phyloP scores from a whole-genome alignment of 2,113 vertebrate genomes.

The Poecile atricapillus region DNA sequence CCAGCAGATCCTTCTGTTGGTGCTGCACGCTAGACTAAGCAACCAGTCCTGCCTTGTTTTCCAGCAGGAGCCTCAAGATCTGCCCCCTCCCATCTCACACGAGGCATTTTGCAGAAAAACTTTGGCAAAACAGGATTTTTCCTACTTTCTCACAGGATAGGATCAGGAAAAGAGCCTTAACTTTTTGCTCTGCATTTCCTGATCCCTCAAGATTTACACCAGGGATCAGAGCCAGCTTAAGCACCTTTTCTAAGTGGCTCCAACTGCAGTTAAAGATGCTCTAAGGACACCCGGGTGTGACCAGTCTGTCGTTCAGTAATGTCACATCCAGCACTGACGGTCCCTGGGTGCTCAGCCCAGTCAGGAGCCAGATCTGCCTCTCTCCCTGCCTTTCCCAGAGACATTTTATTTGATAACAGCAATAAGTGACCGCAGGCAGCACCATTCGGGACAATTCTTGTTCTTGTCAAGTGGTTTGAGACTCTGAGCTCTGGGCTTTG shows the following conservation, averaged over 20 bases:
- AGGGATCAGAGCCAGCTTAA: not conserved
- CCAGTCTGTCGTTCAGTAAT: not conserved
- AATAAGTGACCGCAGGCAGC: conserved; percentile 28
- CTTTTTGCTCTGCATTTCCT: not conserved
- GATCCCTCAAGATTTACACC: not conserved
- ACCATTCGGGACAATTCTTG: conserved; percentile 6
- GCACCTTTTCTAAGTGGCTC: not conserved
- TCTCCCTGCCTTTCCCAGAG: not conserved
- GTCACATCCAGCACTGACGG: not conserved
- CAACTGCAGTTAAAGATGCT: not conserved
- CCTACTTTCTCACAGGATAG: not conserved
- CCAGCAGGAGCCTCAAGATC: not conserved
- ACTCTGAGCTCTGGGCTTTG: conserved; percentile 28
- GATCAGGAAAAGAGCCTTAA: not conserved
- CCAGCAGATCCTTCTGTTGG: conserved; percentile 14
- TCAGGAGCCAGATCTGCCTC: not conserved
- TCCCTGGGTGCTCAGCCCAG: not conserved
- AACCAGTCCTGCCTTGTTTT: not conserved
- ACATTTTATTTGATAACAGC: conserved; percentile 32
- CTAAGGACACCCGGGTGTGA: not conserved
- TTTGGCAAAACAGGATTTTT: not conserved
- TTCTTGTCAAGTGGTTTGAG: conserved; percentile 46
- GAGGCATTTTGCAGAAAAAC: not conserved
- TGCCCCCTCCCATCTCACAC: not conserved
- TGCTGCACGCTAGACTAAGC: not conserved